Evolutionary conservation across 1,140 invertebrate genomes (phyloP).

Genomic region (Orchestia grillus): DNA sequence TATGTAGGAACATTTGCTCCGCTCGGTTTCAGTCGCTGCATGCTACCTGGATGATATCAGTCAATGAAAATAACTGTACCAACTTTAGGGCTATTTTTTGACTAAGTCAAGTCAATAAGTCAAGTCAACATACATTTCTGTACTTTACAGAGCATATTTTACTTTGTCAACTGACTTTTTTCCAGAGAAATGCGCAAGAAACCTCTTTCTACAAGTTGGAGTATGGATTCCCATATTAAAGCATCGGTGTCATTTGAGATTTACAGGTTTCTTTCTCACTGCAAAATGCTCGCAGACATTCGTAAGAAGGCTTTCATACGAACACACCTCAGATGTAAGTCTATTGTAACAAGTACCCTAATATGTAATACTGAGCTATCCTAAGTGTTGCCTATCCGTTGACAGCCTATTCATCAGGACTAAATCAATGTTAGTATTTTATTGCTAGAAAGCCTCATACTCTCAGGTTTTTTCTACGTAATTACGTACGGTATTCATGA

Average conservation of each 20-base stretch:
- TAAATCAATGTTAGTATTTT: neutral
- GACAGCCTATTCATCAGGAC: neutral
- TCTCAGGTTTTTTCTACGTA: neutral
- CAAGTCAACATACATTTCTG: no score
- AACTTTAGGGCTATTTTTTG: no score
- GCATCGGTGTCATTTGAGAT: neutral
- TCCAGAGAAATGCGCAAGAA: neutral
- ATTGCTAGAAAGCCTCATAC: neutral
- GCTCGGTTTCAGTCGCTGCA: neutral
- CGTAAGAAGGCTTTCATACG: neutral
- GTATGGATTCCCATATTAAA: neutral
- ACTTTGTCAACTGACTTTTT: neutral
- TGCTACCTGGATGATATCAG: neutral
- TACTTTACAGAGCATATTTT: neutral
- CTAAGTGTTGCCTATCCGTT: neutral
- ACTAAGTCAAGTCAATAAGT: no score
- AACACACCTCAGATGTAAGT: neutral
- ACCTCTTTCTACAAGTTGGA: neutral
- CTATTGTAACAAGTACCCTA: neutral
- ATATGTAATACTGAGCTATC: neutral
- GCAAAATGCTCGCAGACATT: neutral
- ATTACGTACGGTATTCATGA: neutral
- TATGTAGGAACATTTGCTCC: neutral
- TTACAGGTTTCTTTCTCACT: neutral
- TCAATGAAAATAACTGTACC: neutral